These are phyloP conservation scores for Eupeodes latifasciatus DNA, from an alignment of 2,888 invertebrate genomes.

Conservation along the genomic window DNA sequence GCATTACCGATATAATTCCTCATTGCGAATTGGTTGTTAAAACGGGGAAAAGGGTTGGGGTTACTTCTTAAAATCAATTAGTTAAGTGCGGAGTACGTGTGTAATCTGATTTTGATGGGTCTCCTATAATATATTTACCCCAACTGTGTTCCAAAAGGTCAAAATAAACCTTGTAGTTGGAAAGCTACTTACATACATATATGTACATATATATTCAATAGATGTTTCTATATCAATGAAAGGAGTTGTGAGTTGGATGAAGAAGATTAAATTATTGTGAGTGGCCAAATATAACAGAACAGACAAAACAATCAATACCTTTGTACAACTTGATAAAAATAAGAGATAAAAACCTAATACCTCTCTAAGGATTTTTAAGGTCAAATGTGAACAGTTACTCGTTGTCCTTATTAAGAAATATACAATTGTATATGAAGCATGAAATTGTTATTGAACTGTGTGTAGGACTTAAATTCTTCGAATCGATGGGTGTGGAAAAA, in stretches of 20 bases:
- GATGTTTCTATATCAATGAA: background rate
- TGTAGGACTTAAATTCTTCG: background rate
- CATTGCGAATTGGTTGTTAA: background rate
- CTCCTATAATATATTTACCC: background rate
- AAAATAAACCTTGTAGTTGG: background rate
- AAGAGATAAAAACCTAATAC: background rate
- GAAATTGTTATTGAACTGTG: background rate
- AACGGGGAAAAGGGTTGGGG: too few relatives aligned
- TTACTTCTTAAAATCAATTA: slow-evolving; percentile 18
- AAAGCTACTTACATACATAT: background rate
- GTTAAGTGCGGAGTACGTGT: slow-evolving; percentile 10
- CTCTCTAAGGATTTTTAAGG: background rate
- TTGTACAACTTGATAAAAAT: background rate
- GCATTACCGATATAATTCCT: background rate
- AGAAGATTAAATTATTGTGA: background rate
- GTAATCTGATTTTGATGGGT: slow-evolving; percentile 7
- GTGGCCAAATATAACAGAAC: background rate
- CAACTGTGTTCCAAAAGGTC: background rate
- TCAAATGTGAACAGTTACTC: background rate
- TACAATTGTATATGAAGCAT: slow-evolving; percentile 9
- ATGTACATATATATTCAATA: too few relatives aligned
- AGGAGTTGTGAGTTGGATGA: slow-evolving; percentile 17
- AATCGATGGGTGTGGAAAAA: background rate
- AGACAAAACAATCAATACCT: slow-evolving; percentile 6
- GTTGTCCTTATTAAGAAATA: background rate